Percentiles rank a stretch among this genome's conserved stretches.
Conservation (phyloP, 2,113 vertebrate species). For the Piliocolobus tephrosceles region DNA sequence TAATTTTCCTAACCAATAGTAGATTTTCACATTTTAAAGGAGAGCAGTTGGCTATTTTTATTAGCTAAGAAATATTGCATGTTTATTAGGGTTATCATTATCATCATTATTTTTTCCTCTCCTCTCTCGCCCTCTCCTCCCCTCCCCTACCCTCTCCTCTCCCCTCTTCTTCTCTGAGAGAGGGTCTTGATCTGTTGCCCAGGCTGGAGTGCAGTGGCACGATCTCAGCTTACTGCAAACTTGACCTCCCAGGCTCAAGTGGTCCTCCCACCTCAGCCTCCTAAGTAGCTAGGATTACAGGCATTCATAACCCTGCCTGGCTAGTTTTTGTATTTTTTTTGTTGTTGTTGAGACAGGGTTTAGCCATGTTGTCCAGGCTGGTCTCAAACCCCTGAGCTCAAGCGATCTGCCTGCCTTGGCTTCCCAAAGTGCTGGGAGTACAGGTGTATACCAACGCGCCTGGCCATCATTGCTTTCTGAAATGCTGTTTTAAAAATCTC, state of each 20-base stretch:
- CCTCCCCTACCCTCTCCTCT: neutral
- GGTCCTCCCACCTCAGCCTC: too few relatives aligned
- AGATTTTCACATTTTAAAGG: conserved; percentile 26
- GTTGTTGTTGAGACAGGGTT: too few relatives aligned
- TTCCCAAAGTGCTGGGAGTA: too few relatives aligned
- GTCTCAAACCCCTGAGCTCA: too few relatives aligned
- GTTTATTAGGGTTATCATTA: neutral
- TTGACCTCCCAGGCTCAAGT: neutral
- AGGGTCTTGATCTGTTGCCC: neutral
- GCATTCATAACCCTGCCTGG: too few relatives aligned
- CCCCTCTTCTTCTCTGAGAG: neutral
- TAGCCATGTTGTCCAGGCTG: too few relatives aligned
- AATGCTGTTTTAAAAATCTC: conserved; percentile 13
- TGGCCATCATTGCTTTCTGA: neutral
- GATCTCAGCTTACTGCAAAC: neutral
- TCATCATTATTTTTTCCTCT: neutral
- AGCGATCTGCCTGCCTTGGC: too few relatives aligned
- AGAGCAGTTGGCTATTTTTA: neutral
- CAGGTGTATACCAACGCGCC: too few relatives aligned
- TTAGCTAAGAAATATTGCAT: neutral
- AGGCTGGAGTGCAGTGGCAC: neutral
- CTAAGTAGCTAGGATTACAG: too few relatives aligned
- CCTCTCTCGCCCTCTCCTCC: too few relatives aligned
- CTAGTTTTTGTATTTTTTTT: too few relatives aligned
- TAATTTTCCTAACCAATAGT: conserved; percentile 9